phyloP scores from a whole-genome alignment of 2,797 vertebrate genomes.

The Australoheros facetus region DNA sequence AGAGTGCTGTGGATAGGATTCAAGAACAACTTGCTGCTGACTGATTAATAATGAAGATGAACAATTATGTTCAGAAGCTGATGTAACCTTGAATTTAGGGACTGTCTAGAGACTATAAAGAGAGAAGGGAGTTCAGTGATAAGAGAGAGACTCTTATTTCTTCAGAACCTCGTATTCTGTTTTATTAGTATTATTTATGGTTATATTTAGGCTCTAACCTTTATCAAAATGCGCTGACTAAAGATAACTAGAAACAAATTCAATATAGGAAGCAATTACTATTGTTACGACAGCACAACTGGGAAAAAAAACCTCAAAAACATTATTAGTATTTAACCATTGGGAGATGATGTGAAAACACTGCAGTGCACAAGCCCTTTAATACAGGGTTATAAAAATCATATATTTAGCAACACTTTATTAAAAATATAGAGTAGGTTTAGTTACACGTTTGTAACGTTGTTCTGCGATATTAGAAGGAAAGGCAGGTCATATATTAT shows the following conservation, averaged over 20 bases:
- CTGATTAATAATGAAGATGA: conserved; percentile 40
- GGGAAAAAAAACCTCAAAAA: background rate
- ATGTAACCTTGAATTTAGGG: conserved; percentile 15
- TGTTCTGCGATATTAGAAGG: background rate
- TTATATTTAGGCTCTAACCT: background rate
- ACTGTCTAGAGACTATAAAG: background rate
- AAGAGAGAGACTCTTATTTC: background rate
- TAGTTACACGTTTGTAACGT: background rate
- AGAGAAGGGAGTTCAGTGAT: background rate
- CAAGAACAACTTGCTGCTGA: conserved; percentile 42
- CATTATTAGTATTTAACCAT: background rate
- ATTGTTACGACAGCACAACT: background rate
- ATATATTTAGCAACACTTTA: background rate
- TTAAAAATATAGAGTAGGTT: background rate
- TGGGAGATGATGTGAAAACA: background rate
- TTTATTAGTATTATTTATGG: background rate
- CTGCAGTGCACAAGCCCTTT: background rate
- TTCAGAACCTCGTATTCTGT: background rate
- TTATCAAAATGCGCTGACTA: background rate
- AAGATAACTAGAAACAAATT: background rate
- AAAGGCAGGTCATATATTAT: accelerated
- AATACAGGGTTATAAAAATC: background rate
- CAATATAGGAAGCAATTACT: background rate
- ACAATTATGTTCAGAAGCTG: conserved; percentile 16
- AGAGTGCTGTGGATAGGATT: conserved; percentile 28